Evolutionary conservation across 2,888 invertebrate species (phyloP).

Genomic region (Gandaritis pyraliata): DNA sequence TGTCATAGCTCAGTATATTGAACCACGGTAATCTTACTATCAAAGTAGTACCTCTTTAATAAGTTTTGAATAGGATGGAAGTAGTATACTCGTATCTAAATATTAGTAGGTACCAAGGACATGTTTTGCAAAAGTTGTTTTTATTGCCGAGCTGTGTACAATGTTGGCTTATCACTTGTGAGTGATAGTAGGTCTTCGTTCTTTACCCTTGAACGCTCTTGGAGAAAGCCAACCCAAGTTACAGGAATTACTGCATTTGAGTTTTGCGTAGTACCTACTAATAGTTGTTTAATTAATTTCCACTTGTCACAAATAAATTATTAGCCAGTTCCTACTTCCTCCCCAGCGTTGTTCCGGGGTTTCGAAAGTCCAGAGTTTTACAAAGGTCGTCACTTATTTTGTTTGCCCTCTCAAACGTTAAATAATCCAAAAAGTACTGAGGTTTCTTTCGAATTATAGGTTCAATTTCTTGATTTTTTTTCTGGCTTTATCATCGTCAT

Average conservation of each 20-base stretch:
- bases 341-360: constrained; percentile 33
- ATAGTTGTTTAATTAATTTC: constrained; percentile 14
- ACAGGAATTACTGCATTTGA: not conserved
- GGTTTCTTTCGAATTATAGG: constrained; percentile 1
- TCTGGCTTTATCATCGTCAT: constrained; percentile 7
- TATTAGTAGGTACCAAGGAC: constrained; percentile 5
- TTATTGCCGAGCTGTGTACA: constrained; percentile 5
- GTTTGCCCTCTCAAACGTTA: constrained; percentile 35
- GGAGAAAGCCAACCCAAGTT: constrained; percentile 3
- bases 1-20: too few species aligned
- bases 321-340: constrained; percentile 41
- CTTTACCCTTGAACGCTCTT: constrained; percentile 29
- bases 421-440: constrained; percentile 8
- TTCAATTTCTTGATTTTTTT: not conserved
- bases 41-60: too few species aligned
- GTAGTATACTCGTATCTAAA: not conserved
- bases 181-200: constrained; percentile 34
- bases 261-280: not conserved
- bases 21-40: too few species aligned
- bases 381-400: constrained; percentile 42
- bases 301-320: constrained; percentile 18
- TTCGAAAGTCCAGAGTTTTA: constrained; percentile 28
- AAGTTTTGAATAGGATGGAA: not conserved
- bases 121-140: constrained; percentile 16
- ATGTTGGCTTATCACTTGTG: constrained; percentile 24